Evolutionary conservation across 2,888 invertebrate genomes (phyloP).

Genomic region (Platycheirus rosarum): DNA sequence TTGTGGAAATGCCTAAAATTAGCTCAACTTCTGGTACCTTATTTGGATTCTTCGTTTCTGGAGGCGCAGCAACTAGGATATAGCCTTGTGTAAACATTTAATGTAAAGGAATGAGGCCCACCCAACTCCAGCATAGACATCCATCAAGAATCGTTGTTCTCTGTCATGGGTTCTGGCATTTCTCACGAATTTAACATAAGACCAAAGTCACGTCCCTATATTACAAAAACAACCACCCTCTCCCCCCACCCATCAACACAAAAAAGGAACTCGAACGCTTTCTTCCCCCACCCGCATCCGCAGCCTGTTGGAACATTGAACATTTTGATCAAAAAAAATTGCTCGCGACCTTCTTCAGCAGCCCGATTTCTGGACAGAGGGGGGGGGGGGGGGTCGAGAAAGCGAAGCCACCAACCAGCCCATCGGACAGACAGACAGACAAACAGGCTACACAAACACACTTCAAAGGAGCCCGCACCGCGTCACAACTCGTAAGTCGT

Average conservation of each 20-base stretch:
- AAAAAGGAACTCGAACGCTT: neutral
- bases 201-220: slow-evolving; percentile 27
- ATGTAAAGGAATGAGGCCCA: slow-evolving; percentile 32
- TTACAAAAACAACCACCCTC: too few species aligned
- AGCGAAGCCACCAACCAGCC: slow-evolving; percentile 26
- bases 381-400: too few species aligned
- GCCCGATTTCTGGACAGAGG: too few species aligned
- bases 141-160: slow-evolving; percentile 37
- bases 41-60: slow-evolving; percentile 22
- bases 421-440: slow-evolving; percentile 60
- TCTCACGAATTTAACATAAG: slow-evolving; percentile 60
- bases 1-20: slow-evolving; percentile 53
- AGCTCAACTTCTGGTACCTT: slow-evolving; percentile 26
- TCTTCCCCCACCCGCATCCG: neutral
- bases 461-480: slow-evolving; percentile 58
- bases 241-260: neutral
- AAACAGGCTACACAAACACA: slow-evolving; percentile 56
- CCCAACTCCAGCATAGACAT: slow-evolving; percentile 48
- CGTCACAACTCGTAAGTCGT: slow-evolving; percentile 37
- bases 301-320: slow-evolving; percentile 45
- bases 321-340: slow-evolving; percentile 64
- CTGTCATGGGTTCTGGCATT: slow-evolving; percentile 45
- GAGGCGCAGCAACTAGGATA: slow-evolving; percentile 8
- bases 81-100: slow-evolving; percentile 15
- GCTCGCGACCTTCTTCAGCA: slow-evolving; percentile 37